A percentile compares a stretch with the other conserved stretches of the same genome.
Conservation (phyloP, 2,113 vertebrate genomes). For the Myotis brandtii region DNA sequence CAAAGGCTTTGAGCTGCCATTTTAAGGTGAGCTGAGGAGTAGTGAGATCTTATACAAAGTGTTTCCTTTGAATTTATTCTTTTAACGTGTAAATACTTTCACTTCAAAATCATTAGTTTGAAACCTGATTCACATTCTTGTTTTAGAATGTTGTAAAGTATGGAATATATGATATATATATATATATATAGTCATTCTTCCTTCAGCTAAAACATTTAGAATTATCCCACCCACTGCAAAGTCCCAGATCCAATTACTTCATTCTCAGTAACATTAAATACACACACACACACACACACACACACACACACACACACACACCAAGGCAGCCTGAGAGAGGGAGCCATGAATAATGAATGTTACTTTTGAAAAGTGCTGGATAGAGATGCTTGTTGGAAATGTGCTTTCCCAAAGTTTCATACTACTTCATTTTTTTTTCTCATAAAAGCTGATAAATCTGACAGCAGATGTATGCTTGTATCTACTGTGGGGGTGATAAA, state of each 20-base stretch:
- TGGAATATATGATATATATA: background rate
- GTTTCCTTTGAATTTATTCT: slow-evolving; percentile 24
- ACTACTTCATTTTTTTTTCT: slow-evolving; percentile 43
- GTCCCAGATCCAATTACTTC: background rate
- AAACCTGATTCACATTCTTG: background rate
- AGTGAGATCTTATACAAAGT: background rate
- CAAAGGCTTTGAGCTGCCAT: background rate
- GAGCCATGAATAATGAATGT: slow-evolving; percentile 62
- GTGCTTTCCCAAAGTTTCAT: background rate
- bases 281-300: background rate
- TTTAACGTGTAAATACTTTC: slow-evolving; percentile 4
- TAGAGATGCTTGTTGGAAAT: slow-evolving; percentile 63
- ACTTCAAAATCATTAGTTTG: slow-evolving; percentile 36
- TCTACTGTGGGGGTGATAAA: slow-evolving; percentile 61
- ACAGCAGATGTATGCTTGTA: background rate
- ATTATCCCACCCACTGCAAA: background rate
- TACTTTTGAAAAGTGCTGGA: slow-evolving; percentile 70
- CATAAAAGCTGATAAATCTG: slow-evolving; percentile 36
- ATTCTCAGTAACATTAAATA: slow-evolving; percentile 3
- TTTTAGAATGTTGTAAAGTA: slow-evolving; percentile 50
- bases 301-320: background rate
- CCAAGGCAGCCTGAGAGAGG: background rate
- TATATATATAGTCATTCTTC: background rate
- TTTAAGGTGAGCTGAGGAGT: background rate
- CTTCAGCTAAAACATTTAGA: background rate